Evolutionary conservation across 2,888 invertebrate species (phyloP).

Genomic region (Eupithecia inturbata): DNA sequence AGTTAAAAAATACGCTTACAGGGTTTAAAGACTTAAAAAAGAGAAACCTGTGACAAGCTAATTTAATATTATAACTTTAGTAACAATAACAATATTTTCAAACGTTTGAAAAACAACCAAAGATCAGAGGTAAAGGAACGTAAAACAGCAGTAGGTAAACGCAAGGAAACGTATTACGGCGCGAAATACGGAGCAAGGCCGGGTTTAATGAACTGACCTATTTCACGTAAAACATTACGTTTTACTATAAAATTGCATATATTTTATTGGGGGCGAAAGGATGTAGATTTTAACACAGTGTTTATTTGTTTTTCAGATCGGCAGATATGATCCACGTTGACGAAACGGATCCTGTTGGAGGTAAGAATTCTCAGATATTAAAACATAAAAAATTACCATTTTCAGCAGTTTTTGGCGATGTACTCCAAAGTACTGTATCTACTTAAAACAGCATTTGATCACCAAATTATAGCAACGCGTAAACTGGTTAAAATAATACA

Average conservation of each 20-base stretch:
- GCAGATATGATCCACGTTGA: slow-evolving; percentile 93
- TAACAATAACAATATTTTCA: not conserved
- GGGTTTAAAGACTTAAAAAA: not conserved
- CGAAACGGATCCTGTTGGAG: slow-evolving; percentile 94
- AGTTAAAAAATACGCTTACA: not conserved
- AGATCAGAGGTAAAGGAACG: slow-evolving; percentile 14
- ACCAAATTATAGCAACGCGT: not conserved
- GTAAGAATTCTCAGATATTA: slow-evolving; percentile 80
- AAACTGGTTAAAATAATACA: not conserved
- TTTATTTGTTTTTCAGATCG: slow-evolving; percentile 69
- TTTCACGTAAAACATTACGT: slow-evolving; percentile 6
- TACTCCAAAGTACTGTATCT: not conserved
- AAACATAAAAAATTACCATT: not conserved
- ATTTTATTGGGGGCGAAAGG: not conserved
- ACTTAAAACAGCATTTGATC: not conserved
- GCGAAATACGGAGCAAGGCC: slow-evolving; percentile 32
- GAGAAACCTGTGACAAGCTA: not conserved
- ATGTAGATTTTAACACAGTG: not conserved
- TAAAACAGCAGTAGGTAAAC: slow-evolving; percentile 16
- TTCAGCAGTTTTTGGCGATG: not conserved
- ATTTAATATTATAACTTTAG: not conserved
- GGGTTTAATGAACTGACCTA: slow-evolving; percentile 34
- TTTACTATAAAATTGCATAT: slow-evolving; percentile 2
- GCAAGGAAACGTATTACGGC: slow-evolving; percentile 2
- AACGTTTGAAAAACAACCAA: not conserved